Evolutionary conservation across 2,888 invertebrate genomes (phyloP).

Genomic region (Apoda limacodes): DNA sequence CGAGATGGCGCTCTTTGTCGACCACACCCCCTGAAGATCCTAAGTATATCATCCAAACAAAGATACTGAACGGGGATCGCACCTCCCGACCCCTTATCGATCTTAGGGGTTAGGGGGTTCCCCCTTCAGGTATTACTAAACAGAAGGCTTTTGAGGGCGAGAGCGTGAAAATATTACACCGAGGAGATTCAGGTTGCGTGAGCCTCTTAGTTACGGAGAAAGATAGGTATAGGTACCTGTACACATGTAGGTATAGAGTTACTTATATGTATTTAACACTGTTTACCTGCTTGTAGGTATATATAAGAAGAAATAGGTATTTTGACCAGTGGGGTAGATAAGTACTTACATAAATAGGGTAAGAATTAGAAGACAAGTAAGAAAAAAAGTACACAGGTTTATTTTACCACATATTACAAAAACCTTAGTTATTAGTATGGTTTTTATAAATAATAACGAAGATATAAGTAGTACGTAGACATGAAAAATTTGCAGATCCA

Average conservation of each 20-base stretch:
- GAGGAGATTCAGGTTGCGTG: constrained; percentile 24
- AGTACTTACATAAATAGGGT: too few species aligned
- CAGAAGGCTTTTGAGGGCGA: constrained; percentile 31
- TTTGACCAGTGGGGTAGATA: too few species aligned
- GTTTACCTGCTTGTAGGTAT: too few species aligned
- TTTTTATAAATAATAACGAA: too few species aligned
- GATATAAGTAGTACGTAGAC: too few species aligned
- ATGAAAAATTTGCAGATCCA: too few species aligned
- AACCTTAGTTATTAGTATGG: too few species aligned
- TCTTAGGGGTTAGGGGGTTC: constrained; percentile 19
- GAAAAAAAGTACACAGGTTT: too few species aligned
- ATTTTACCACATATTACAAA: too few species aligned
- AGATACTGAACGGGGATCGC: constrained; percentile 27
- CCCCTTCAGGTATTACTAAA: constrained; percentile 23
- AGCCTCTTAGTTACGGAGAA: constrained; percentile 27
- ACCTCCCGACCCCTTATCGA: constrained; percentile 27
- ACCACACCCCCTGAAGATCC: constrained; percentile 57
- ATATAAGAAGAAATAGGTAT: too few species aligned
- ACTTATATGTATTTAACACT: too few species aligned
- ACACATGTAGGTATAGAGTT: not conserved
- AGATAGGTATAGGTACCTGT: not conserved
- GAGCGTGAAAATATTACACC: constrained; percentile 28
- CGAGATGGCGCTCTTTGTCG: constrained; percentile 22
- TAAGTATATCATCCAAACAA: constrained; percentile 63
- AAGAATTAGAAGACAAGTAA: too few species aligned